Evolutionary conservation across 1,140 invertebrate genomes (phyloP).

Genomic region (Nilaparvata lugens): DNA sequence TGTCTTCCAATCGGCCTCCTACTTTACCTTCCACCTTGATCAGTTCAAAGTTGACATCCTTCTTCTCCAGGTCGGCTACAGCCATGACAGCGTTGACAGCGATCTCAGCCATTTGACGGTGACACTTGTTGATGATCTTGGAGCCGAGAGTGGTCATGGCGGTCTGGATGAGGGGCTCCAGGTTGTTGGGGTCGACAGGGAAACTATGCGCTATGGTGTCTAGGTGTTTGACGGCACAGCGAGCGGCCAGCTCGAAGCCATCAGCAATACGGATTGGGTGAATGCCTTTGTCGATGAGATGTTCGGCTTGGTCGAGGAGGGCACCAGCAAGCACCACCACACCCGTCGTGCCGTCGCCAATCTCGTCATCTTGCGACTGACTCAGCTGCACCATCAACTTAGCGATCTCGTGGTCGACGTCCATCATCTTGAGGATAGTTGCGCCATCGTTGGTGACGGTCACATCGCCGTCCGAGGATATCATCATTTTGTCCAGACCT

Average conservation of each 20-base stretch:
- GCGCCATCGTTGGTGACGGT: conserved; percentile 99
- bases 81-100: conserved; percentile 93
- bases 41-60: conserved; percentile 98
- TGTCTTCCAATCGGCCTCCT: conserved; percentile 94
- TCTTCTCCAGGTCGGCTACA: conserved; percentile 86
- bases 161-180: conserved; percentile 84
- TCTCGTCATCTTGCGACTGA: conserved; percentile 99
- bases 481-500: conserved; percentile 91
- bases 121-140: conserved; percentile 93
- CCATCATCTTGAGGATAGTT: conserved; percentile 99
- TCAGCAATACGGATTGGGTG: conserved; percentile 98
- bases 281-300: conserved; percentile 90
- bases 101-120: conserved; percentile 96
- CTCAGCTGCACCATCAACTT: conserved; percentile 97
- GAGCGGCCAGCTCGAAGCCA: conserved; percentile 95
- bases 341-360: conserved; percentile 98
- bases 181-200: conserved; percentile 69
- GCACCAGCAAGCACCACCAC: conserved; percentile 92
- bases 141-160: conserved; percentile 98
- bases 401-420: conserved; percentile 97
- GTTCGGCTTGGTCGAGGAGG: conserved; percentile 89
- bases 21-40: conserved; percentile 99
- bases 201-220: conserved; percentile 86
- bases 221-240: conserved; percentile 77
- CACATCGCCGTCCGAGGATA: conserved; percentile 94